Evolutionary conservation across 2,797 vertebrate species (phyloP).

Genomic region (Echiichthys vipera): DNA sequence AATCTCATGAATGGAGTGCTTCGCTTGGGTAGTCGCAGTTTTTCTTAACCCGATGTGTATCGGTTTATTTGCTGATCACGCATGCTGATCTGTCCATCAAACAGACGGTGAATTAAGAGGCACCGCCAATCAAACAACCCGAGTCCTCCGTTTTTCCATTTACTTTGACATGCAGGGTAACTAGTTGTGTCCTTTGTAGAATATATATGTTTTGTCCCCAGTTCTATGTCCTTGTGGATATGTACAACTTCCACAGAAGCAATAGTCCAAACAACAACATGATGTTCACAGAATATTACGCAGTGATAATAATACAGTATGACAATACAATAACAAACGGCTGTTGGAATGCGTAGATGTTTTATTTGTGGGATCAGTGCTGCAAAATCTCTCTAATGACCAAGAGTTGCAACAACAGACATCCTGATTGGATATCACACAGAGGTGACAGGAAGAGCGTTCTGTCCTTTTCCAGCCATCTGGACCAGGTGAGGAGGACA

Average conservation of each 20-base stretch:
- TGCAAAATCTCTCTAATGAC: slow-evolving; percentile 15
- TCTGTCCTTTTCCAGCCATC: slow-evolving; percentile 49
- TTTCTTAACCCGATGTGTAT: slow-evolving; percentile 1
- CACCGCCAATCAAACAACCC: not conserved
- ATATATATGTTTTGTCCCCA: too few species aligned
- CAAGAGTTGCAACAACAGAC: slow-evolving; percentile 5
- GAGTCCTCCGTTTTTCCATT: not conserved
- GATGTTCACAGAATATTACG: not conserved
- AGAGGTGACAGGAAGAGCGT: not conserved
- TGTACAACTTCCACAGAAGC: not conserved
- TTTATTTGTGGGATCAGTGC: slow-evolving; percentile 10
- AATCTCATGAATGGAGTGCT: not conserved
- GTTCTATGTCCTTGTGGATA: too few species aligned
- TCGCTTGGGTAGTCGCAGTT: not conserved
- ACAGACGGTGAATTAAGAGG: not conserved
- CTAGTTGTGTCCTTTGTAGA: not conserved
- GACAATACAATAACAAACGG: not conserved
- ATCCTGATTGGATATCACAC: slow-evolving; percentile 9
- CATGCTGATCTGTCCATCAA: not conserved
- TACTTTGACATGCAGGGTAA: not conserved
- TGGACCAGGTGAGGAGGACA: slow-evolving; percentile 31
- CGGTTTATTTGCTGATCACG: slow-evolving; percentile 17
- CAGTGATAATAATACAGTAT: not conserved
- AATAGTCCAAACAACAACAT: not conserved
- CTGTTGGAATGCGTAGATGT: not conserved